Percentiles rank a stretch among this genome's conserved stretches.
These are phyloP conservation scores for Menidia menidia DNA, from an alignment of 2,797 vertebrate species.

Conservation along the genomic window DNA sequence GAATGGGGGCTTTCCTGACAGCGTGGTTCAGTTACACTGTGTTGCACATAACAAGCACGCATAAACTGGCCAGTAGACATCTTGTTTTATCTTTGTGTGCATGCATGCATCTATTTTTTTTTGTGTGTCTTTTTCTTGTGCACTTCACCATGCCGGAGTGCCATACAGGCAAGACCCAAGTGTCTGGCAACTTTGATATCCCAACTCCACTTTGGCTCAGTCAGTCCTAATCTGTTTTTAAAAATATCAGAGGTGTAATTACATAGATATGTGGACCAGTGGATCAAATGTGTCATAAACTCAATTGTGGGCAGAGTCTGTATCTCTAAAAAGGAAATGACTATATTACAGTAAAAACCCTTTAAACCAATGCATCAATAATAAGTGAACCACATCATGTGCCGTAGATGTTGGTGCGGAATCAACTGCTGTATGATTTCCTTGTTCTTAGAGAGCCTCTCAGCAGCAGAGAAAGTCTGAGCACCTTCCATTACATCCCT, in stretches of 20 bases:
- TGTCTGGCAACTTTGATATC: constrained; percentile 60
- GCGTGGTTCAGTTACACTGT: constrained; percentile 37
- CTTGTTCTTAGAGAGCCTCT: constrained; percentile 54
- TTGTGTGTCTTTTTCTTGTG: constrained; percentile 31
- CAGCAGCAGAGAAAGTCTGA: constrained; percentile 53
- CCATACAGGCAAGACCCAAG: constrained; percentile 30
- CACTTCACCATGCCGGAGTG: constrained; percentile 33
- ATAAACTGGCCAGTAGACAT: no score
- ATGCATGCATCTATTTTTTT: constrained; percentile 8
- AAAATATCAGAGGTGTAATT: no score
- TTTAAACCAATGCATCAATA: no score
- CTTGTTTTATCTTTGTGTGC: constrained; percentile 4
- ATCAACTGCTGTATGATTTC: not conserved
- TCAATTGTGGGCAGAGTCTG: no score
- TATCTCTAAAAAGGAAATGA: no score
- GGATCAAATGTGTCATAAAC: no score
- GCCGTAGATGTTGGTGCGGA: not conserved
- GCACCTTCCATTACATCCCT: constrained; percentile 53
- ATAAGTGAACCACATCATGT: not conserved
- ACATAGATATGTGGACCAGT: no score
- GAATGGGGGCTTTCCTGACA: constrained; percentile 55
- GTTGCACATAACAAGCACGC: not conserved
- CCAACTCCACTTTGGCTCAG: constrained; percentile 59
- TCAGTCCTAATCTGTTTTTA: constrained; percentile 49
- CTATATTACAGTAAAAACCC: no score